Evolutionary conservation across 2,797 vertebrate species (phyloP).

Genomic region (Platalea minor): DNA sequence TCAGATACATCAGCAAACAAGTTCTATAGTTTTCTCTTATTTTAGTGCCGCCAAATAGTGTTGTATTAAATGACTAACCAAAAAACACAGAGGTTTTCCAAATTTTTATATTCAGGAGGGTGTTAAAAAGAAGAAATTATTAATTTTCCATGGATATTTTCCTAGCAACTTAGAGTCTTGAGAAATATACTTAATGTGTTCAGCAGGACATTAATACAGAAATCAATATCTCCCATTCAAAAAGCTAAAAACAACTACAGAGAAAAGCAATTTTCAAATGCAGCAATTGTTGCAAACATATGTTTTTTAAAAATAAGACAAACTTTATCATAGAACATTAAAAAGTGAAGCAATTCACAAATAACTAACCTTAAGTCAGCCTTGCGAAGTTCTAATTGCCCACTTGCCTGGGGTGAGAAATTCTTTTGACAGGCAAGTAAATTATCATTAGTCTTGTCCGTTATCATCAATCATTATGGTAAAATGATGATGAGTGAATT

Average conservation of each 20-base stretch:
- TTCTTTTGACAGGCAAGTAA: constrained; percentile 1
- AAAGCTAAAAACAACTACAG: neutral
- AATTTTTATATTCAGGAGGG: neutral
- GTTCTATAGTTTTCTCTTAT: neutral
- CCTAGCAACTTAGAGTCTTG: neutral
- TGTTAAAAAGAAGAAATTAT: neutral
- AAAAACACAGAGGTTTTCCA: neutral
- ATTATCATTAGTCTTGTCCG: constrained; percentile 26
- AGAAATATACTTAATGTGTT: neutral
- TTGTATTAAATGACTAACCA: neutral
- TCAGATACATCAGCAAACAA: neutral
- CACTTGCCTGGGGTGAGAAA: neutral
- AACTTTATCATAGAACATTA: neutral
- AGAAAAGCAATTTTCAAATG: neutral
- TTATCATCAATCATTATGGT: neutral
- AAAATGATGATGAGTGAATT: constrained; percentile 15
- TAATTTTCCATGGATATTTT: neutral
- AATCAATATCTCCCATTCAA: neutral
- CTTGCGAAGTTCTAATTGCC: constrained; percentile 28
- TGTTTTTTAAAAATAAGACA: neutral
- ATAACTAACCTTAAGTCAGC: neutral
- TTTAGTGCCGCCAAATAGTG: neutral
- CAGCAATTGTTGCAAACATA: neutral
- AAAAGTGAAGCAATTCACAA: neutral
- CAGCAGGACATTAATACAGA: neutral